Evolutionary conservation across 2,888 invertebrate species (phyloP).

Genomic region (Formica aserva): DNA sequence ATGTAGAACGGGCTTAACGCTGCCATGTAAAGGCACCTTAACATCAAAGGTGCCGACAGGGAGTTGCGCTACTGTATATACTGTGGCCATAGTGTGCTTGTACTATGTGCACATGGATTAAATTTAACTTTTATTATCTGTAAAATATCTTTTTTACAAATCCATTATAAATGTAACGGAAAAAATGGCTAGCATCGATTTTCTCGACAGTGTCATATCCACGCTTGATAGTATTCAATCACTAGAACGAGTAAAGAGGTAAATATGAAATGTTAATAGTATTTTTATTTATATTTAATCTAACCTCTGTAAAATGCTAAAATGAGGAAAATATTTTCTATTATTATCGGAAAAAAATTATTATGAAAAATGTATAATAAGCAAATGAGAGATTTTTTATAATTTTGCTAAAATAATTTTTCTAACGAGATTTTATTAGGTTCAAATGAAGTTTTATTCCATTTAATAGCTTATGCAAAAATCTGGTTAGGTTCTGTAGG

Average conservation of each 20-base stretch:
- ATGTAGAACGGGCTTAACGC: too few relatives aligned
- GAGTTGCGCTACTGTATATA: too few relatives aligned
- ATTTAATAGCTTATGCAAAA: slow-evolving; percentile 18
- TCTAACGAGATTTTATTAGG: not conserved
- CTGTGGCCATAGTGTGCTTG: too few relatives aligned
- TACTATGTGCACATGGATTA: not conserved
- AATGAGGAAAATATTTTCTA: slow-evolving; percentile 28
- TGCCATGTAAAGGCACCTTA: too few relatives aligned
- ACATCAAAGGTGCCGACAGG: too few relatives aligned
- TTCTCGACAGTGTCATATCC: slow-evolving; percentile 71
- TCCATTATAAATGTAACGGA: slow-evolving; percentile 47
- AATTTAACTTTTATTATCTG: not conserved
- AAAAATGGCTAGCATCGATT: slow-evolving; percentile 71
- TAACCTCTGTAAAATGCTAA: slow-evolving; percentile 47
- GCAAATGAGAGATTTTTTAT: not conserved
- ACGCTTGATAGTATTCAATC: slow-evolving; percentile 79
- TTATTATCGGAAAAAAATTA: not conserved
- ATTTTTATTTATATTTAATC: not conserved
- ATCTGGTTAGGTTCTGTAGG: not conserved
- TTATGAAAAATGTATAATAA: not conserved
- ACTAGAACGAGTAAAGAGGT: slow-evolving; percentile 83
- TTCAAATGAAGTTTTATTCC: slow-evolving; percentile 2
- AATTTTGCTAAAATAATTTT: slow-evolving; percentile 13
- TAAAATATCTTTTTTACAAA: not conserved
- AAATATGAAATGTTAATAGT: slow-evolving; percentile 40